These are phyloP conservation scores for Epinephelus malabaricus DNA, from an alignment of 2,797 vertebrate species.

Conservation along the genomic window DNA sequence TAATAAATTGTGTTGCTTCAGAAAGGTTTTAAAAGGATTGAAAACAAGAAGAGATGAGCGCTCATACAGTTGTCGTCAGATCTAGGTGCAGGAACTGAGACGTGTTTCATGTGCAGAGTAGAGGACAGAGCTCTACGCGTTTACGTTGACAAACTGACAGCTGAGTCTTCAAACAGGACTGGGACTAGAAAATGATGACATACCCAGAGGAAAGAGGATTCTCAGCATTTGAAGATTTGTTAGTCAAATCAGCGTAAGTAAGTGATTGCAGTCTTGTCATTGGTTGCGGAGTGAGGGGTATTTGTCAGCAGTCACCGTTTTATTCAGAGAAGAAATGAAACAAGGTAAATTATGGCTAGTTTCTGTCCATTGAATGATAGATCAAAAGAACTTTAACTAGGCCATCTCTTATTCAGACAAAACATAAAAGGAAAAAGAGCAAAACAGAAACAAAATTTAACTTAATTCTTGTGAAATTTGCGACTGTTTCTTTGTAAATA, in stretches of 20 bases:
- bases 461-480: not conserved
- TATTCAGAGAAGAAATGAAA: constrained; percentile 1
- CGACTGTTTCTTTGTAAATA: not conserved
- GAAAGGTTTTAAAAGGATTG: constrained; percentile 17
- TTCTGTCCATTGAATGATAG: not conserved
- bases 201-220: constrained; percentile 8
- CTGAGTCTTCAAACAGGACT: constrained; percentile 20
- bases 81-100: constrained; percentile 25
- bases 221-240: constrained; percentile 24
- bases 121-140: constrained; percentile 21
- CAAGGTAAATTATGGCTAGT: not conserved
- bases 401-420: not conserved
- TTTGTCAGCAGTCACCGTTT: constrained; percentile 7
- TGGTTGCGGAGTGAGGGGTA: not conserved
- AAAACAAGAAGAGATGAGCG: constrained; percentile 22
- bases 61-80: constrained; percentile 12
- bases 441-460: not conserved
- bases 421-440: not conserved
- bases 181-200: constrained; percentile 21
- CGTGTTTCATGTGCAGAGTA: constrained; percentile 30
- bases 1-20: constrained; percentile 39
- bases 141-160: constrained; percentile 34
- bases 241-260: constrained; percentile 8
- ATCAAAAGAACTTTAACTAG: not conserved
- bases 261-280: constrained; percentile 13